These are phyloP conservation scores for Apis cerana DNA, from an alignment of 1,140 invertebrate genomes.

Conservation along the genomic window DNA sequence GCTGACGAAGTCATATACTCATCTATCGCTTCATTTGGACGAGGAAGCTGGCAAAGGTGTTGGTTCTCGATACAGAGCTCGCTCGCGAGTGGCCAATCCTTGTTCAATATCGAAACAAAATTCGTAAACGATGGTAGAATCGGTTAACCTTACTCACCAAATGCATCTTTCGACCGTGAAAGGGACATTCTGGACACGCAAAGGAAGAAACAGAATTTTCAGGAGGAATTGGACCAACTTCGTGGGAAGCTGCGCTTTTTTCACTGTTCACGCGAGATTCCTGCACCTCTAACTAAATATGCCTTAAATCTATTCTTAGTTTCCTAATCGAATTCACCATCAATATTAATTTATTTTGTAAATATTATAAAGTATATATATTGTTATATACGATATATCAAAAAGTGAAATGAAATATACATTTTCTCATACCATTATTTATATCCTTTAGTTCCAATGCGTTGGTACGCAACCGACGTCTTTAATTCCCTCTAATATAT, in stretches of 20 bases:
- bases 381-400: conserved; percentile 66
- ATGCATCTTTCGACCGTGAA: conserved; percentile 52
- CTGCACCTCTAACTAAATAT: conserved; percentile 45
- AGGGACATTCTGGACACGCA: conserved; percentile 44
- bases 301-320: conserved; percentile 42
- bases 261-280: conserved; percentile 55
- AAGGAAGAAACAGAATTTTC: background rate
- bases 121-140: background rate
- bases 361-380: conserved; percentile 69
- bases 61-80: conserved; percentile 57
- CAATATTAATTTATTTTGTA: conserved; percentile 70
- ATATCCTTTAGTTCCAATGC: background rate
- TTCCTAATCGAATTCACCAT: conserved; percentile 49
- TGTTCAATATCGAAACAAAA: background rate
- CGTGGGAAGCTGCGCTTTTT: conserved; percentile 41
- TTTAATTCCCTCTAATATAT: background rate
- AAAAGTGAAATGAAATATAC: conserved; percentile 64
- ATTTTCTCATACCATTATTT: conserved; percentile 57
- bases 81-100: conserved; percentile 32
- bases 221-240: conserved; percentile 36
- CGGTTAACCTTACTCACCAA: conserved; percentile 9
- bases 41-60: conserved; percentile 53
- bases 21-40: conserved; percentile 51
- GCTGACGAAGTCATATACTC: conserved; percentile 13
- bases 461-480: no score